phyloP scores from a whole-genome alignment of 2,113 vertebrate species.

The Cyanistes caeruleus region DNA sequence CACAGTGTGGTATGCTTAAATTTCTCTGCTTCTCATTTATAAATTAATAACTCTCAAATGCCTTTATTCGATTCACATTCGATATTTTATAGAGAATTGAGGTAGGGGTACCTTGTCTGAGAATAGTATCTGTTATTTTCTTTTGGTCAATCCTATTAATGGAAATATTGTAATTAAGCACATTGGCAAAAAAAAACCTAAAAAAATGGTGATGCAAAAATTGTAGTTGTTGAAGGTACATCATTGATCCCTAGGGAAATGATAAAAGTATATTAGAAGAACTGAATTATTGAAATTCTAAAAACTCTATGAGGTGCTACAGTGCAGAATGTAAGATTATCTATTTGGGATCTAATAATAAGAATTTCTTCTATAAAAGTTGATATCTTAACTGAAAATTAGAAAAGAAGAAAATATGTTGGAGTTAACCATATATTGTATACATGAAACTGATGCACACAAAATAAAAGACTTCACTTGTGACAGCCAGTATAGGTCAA shows the following conservation, averaged over 20 bases:
- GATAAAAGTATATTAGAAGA: neutral
- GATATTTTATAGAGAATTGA: neutral
- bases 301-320: neutral
- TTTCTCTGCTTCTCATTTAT: neutral
- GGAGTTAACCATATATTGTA: neutral
- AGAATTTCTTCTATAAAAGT: neutral
- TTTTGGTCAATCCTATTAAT: neutral
- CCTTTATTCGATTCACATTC: neutral
- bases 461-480: neutral
- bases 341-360: neutral
- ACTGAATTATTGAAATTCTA: neutral
- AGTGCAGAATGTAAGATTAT: neutral
- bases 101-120: neutral
- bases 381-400: neutral
- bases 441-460: neutral
- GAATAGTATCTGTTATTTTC: neutral
- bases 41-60: conserved; percentile 8
- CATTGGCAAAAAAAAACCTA: neutral
- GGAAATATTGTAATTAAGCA: neutral
- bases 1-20: neutral
- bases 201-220: neutral
- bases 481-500: neutral
- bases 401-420: neutral
- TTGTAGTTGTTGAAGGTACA: neutral
- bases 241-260: neutral